These are phyloP conservation scores for Eupithecia subfuscata DNA, from an alignment of 2,888 invertebrate species.

Conservation along the genomic window DNA sequence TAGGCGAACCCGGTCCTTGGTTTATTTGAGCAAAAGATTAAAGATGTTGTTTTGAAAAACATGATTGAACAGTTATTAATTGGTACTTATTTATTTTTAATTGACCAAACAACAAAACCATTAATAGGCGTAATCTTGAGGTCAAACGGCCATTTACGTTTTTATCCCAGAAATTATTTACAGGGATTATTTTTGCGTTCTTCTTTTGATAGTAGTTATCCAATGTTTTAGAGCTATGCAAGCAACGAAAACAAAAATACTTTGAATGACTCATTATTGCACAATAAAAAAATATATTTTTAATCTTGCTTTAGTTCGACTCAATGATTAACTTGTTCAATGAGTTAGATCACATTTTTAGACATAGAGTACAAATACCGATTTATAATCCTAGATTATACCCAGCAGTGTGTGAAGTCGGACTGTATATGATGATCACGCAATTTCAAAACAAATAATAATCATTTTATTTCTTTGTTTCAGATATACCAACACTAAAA, in stretches of 20 bases:
- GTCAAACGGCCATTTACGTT: background rate
- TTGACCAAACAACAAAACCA: background rate
- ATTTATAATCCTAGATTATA: background rate
- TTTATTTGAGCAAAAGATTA: background rate
- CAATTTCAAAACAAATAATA: background rate
- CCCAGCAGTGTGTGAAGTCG: background rate
- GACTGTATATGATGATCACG: background rate
- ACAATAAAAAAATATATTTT: background rate
- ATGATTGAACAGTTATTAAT: background rate
- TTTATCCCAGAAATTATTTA: background rate
- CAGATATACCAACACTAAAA: constrained; percentile 61
- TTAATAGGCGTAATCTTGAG: background rate
- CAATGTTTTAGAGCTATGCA: background rate
- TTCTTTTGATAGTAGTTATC: constrained; percentile 6
- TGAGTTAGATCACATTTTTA: background rate
- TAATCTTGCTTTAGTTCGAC: background rate
- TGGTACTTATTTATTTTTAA: background rate
- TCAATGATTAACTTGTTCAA: background rate
- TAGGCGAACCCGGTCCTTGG: background rate
- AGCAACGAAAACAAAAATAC: background rate
- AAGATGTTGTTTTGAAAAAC: background rate
- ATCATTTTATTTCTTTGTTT: constrained; percentile 57
- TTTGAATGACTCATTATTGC: background rate
- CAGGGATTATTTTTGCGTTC: background rate
- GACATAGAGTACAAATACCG: too few relatives aligned